Percentiles rank a stretch among this genome's conserved stretches.
phyloP scores from a whole-genome alignment of 2,113 vertebrate genomes.

The Lipotes vexillifer region DNA sequence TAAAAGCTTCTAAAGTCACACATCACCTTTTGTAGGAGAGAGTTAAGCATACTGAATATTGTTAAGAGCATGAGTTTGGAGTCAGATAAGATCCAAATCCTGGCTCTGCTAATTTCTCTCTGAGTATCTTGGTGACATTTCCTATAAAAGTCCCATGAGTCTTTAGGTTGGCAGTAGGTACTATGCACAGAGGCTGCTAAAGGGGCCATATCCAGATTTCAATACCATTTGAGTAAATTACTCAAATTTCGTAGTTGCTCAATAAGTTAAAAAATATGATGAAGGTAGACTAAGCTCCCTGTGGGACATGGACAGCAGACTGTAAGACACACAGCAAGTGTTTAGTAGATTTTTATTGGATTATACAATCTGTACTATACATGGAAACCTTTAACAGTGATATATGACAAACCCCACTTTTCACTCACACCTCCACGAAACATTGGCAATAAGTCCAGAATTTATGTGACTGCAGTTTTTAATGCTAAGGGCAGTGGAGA shows the following conservation, averaged over 20 bases:
- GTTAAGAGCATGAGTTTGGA: neutral
- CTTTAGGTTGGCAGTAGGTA: neutral
- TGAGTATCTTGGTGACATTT: neutral
- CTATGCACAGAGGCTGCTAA: neutral
- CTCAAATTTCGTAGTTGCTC: neutral
- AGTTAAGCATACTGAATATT: neutral
- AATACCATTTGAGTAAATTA: neutral
- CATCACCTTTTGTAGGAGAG: neutral
- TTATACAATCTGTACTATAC: neutral
- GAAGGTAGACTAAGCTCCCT: neutral
- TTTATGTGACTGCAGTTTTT: neutral
- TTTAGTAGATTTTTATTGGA: neutral
- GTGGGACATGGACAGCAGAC: neutral
- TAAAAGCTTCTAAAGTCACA: neutral
- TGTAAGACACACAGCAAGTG: neutral
- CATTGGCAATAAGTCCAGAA: neutral
- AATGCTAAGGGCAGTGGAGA: neutral
- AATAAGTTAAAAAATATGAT: neutral
- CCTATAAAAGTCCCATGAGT: neutral
- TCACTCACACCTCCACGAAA: neutral
- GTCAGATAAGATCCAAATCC: neutral
- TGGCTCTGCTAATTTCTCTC: neutral
- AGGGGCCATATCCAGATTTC: neutral
- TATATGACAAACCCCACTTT: neutral
- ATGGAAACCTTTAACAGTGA: neutral